phyloP scores from a whole-genome alignment of 2,113 vertebrate species.

The Pelodiscus sinensis region DNA sequence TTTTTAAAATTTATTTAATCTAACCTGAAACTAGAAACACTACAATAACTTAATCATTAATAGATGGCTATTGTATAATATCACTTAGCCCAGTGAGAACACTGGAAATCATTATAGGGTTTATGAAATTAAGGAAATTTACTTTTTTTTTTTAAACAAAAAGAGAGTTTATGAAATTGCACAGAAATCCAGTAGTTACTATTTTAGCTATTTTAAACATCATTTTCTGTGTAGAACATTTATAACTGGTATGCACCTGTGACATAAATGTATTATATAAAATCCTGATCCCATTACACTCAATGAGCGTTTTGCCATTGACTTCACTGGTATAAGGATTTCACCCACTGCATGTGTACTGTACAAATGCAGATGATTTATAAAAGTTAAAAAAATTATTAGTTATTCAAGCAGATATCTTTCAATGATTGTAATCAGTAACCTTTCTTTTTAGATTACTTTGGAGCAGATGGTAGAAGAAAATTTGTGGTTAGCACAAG shows the following conservation, averaged over 20 bases:
- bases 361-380: background rate
- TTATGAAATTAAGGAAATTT: background rate
- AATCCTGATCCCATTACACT: background rate
- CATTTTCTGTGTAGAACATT: background rate
- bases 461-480: conserved; percentile 58
- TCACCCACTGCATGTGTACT: background rate
- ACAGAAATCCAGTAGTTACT: background rate
- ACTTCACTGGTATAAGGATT: background rate
- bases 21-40: background rate
- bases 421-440: background rate
- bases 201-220: background rate
- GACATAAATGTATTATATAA: background rate
- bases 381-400: background rate
- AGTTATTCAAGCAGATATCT: background rate
- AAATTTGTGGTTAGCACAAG: conserved; percentile 69
- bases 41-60: background rate
- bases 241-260: background rate
- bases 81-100: background rate
- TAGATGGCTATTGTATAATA: fast-evolving
- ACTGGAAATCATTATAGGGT: background rate
- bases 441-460: conserved; percentile 51
- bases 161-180: background rate
- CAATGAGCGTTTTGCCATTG: background rate
- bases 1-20: background rate
- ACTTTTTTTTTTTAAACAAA: background rate